Base-by-base conservation (phyloP, 2,888 invertebrate species). In the Danaus chrysippus region DNA sequence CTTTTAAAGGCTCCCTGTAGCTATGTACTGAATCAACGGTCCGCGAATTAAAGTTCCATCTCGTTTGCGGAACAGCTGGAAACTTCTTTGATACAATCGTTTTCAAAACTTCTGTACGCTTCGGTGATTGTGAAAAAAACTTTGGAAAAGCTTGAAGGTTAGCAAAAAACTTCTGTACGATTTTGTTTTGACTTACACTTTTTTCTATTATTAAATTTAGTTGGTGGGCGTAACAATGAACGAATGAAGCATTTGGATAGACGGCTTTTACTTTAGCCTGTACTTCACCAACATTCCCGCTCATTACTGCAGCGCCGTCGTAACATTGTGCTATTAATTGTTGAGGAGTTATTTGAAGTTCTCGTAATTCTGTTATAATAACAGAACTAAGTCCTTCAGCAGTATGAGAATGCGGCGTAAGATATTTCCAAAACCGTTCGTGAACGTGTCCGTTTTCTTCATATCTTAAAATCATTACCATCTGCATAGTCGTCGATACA, bases 311-410 rank as follows among this genome's bases (percentile, higher is more conserved):
- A 23, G 23, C 23, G 23, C 23, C 23, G 3, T 23, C 23, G 23
- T 23, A 23, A 23, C 23, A 23, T 23, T 23, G 23, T 23, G 23
- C 23, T 23, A 23, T 23, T 61, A 61, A 52, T 61, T 61, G 56
- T 56, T 61, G 56, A 54, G 62, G 58, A 62, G 62, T 58, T 54
- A 62, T 62, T 58, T 62, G 54, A 62, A 62, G 58, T 53, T 42
- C 54, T 46, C 41, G 58, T 58, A 62, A 62, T 62, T 62, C 58
- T 62, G 62, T 58, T 62, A 62, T 54, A 58, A 62, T 62, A 62
- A 41, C 53, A 61, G 61, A 56, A 61, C 61, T 56, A 56, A 62
- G 58, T 58, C 54, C 54, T 46, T 58, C 62, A 54, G 58, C 56
- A 42, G 61, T 57, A 61, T 54, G 56, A 42, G 52, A 56, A 61